Base-by-base conservation (phyloP, 2,888 invertebrate genomes). In the Chymomyza caudatula region DNA sequence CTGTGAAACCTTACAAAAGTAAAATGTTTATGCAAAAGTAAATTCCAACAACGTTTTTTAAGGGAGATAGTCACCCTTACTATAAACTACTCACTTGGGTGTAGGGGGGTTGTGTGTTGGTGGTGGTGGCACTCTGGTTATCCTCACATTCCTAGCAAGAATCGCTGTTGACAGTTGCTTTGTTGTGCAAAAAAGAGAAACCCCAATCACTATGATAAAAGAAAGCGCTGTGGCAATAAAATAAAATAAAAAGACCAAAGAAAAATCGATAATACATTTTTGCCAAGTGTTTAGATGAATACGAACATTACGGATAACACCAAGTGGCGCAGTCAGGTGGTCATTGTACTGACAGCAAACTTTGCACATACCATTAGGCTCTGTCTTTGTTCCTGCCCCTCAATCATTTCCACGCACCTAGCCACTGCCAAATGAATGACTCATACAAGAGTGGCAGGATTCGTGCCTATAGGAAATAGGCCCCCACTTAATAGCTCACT, bases 1-100 rank as follows among this genome's bases (percentile, higher is more conserved):
- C 60, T 69, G 72, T 55, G 85, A 81, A 81, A 77, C 80, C 80
- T 70, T 81, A 85, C 65, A 54, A 80, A 76, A 76, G 76, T 76
- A 65, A 69, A 76, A 85, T 85, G 73, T 85, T 85, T 75, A 71
- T 78, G 79, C 75, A 67, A 82, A 85, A 85, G 83, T 85, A 82
- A 85, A 81, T 81, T 85, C 85, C 85, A 79, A 60, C 79, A 85
- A 63, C 55, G 23, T 20, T 22, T 17, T 72, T 77, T 73, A 73
- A 67, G 77, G 85, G 80, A 83, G 83, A 65, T n/a, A n/a, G n/a
- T n/a, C 60, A 67, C 29, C 59, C 42, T 47, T 54, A 62, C 58
- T 60, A 63, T 67, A 60, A 17, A 19, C 19, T 43, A 43, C 43
- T 43, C 6, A 15, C 17, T 15, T 17, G 44, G 37, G 5, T 22